Conservation (phyloP, 2,113 vertebrate species). For the Okapia johnstoni region DNA sequence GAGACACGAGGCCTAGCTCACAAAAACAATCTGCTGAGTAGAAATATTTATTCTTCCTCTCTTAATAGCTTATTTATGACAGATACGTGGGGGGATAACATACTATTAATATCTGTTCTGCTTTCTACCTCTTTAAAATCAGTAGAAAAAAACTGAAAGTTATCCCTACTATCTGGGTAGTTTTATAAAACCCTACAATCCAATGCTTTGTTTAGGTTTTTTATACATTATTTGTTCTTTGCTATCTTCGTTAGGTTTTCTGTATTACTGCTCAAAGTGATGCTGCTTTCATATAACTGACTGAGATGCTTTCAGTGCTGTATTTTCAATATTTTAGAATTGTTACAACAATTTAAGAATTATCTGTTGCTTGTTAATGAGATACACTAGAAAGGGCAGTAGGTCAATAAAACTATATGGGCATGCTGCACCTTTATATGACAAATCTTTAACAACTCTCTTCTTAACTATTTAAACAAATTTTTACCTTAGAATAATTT, state of each 20-base stretch:
- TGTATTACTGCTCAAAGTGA: neutral
- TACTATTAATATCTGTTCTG: neutral
- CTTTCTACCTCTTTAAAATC: neutral
- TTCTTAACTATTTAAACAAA: neutral
- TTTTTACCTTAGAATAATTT: neutral
- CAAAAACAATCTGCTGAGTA: neutral
- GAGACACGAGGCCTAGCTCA: neutral
- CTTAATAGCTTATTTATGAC: constrained; percentile 3
- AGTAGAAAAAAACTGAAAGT: neutral
- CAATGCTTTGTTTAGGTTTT: neutral
- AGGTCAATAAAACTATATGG: neutral
- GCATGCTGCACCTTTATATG: neutral
- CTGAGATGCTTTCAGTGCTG: neutral
- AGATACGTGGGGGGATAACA: neutral
- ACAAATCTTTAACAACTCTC: neutral
- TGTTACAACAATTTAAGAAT: neutral
- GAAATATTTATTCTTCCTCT: constrained; percentile 18
- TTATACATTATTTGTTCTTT: neutral
- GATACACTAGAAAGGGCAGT: neutral
- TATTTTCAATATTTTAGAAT: neutral
- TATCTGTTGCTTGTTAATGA: neutral
- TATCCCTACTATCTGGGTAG: neutral
- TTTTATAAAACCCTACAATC: neutral
- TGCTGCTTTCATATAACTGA: neutral
- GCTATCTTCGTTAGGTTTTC: neutral